Percentiles rank a stretch among this genome's conserved stretches.
phyloP scores from a whole-genome alignment of 2,113 vertebrate species.

The Eulacestoma nigropectus region DNA sequence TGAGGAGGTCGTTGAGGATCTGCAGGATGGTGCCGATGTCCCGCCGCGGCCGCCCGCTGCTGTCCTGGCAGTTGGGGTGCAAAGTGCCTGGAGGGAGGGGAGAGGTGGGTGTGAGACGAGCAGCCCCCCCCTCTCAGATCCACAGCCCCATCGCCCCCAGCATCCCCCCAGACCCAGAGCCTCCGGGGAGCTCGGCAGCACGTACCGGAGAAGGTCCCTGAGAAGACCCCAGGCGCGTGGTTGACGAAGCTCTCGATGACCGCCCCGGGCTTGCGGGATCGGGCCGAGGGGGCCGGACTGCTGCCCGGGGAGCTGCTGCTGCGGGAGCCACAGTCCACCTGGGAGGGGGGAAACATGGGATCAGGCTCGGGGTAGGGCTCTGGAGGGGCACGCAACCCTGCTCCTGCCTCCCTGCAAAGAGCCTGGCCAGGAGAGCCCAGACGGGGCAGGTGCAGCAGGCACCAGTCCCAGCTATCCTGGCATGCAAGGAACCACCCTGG shows the following conservation, averaged over 20 bases:
- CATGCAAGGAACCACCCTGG: background rate
- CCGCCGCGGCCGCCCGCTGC: conserved; percentile 88
- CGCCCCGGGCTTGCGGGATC: conserved; percentile 89
- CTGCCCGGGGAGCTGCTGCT: conserved; percentile 58
- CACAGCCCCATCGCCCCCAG: rapidly evolving
- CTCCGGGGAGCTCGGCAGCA: rapidly evolving
- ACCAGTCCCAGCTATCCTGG: background rate
- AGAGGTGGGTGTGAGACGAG: rapidly evolving
- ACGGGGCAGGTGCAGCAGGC: background rate
- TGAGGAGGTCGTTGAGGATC: conserved; percentile 97
- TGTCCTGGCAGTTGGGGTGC: conserved; percentile 98
- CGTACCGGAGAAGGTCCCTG: conserved; percentile 94
- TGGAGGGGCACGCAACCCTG: background rate
- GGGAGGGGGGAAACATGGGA: rapidly evolving
- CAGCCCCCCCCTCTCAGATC: background rate
- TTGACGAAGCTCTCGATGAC: conserved; percentile 97
- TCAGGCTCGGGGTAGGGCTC: background rate
- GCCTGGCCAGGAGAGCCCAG: background rate
- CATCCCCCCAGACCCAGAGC: rapidly evolving
- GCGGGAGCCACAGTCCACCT: conserved; percentile 81
- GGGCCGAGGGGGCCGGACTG: conserved; percentile 66
- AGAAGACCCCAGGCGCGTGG: conserved; percentile 95
- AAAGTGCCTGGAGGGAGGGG: conserved; percentile 81
- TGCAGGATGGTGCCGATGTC: conserved; percentile 98
- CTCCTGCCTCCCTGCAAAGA: rapidly evolving